phyloP scores from a whole-genome alignment of 2,113 vertebrate species.

The Atrichornis clamosus region DNA sequence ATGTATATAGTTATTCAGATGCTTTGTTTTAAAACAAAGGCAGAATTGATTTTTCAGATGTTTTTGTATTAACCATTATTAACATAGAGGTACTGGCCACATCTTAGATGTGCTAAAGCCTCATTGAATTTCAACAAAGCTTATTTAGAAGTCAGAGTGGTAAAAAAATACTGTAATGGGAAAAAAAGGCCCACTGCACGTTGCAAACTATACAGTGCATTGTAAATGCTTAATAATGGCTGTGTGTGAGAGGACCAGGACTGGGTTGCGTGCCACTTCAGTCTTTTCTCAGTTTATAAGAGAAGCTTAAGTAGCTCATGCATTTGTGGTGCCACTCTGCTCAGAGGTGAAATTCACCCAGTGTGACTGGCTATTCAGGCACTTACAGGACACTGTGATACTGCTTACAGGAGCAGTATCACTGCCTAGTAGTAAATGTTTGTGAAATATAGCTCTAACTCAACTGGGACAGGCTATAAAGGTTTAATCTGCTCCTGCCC shows the following conservation, averaged over 20 bases:
- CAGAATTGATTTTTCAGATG: background rate
- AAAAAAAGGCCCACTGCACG: background rate
- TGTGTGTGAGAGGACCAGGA: background rate
- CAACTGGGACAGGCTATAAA: background rate
- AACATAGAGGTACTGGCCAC: background rate
- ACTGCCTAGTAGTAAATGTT: background rate
- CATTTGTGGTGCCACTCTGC: background rate
- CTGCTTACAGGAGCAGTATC: background rate
- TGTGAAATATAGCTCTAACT: background rate
- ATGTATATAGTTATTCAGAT: background rate
- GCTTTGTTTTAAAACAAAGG: conserved; percentile 31
- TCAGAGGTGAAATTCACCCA: background rate
- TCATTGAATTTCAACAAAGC: background rate
- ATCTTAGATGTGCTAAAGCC: background rate
- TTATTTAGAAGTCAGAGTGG: background rate
- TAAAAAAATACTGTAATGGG: conserved; percentile 3
- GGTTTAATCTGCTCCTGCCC: background rate
- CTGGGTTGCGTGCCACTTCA: background rate
- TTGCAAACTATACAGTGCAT: background rate
- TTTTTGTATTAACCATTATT: background rate
- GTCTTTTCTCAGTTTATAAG: background rate
- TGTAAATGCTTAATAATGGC: background rate
- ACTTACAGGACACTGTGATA: background rate
- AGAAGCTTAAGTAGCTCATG: background rate
- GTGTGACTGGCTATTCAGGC: background rate